Evolutionary conservation across 1,140 invertebrate genomes (phyloP).

Genomic region (Heliconius congener): DNA sequence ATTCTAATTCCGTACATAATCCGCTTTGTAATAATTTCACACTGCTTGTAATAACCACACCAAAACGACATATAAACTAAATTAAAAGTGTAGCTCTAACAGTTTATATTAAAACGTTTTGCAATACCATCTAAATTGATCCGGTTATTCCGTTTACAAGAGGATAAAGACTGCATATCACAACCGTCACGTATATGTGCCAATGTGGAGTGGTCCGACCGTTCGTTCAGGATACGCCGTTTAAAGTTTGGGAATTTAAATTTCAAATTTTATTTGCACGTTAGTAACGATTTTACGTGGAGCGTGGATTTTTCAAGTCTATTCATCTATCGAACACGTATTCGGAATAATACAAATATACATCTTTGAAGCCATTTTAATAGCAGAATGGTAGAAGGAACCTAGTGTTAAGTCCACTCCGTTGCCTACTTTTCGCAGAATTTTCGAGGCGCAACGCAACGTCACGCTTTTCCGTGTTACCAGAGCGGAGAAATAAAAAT

Average conservation of each 20-base stretch:
- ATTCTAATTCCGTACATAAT: no score
- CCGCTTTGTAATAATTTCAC: no score
- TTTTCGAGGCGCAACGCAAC: no score
- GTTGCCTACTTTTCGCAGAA: no score
- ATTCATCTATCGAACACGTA: not conserved
- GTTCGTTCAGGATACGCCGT: slow-evolving; percentile 31
- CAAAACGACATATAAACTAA: slow-evolving; percentile 28
- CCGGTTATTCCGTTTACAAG: slow-evolving; percentile 38
- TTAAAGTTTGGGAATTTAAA: slow-evolving; percentile 29
- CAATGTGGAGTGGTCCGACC: slow-evolving; percentile 39
- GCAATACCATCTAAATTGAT: slow-evolving; percentile 40
- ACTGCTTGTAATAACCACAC: no score
- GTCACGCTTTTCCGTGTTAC: no score
- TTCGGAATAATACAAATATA: not conserved
- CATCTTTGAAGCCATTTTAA: not conserved
- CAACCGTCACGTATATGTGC: slow-evolving; percentile 42
- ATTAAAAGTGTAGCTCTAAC: slow-evolving; percentile 25
- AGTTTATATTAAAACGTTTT: slow-evolving; percentile 19
- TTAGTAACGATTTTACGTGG: not conserved
- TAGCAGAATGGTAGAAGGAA: no score
- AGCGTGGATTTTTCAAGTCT: not conserved
- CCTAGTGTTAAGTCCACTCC: no score
- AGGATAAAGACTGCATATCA: slow-evolving; percentile 42
- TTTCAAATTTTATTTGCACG: slow-evolving; percentile 24
- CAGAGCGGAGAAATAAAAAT: no score